Evolutionary conservation across 2,113 vertebrate genomes (phyloP).

Genomic region (Anarrhichthys ocellatus): DNA sequence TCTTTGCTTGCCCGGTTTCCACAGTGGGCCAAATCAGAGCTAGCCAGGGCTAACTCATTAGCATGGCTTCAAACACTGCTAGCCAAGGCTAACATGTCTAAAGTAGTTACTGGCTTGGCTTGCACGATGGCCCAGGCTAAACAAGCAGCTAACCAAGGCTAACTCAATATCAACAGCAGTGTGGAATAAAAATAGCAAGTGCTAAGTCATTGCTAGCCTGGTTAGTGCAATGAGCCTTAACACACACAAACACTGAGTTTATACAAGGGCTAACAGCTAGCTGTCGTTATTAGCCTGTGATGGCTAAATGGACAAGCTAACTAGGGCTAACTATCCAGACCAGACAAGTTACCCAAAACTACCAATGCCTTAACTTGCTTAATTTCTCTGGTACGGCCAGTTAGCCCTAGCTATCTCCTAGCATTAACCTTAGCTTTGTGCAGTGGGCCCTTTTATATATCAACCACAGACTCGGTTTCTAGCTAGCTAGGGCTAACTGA

Average conservation of each 20-base stretch:
- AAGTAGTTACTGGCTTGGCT: neutral
- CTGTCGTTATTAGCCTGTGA: neutral
- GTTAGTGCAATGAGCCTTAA: neutral
- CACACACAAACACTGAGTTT: neutral
- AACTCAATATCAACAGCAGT: neutral
- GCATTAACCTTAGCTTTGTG: neutral
- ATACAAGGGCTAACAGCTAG: slow-evolving; percentile 14
- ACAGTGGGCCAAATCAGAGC: slow-evolving; percentile 35
- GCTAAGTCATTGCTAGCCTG: slow-evolving; percentile 3
- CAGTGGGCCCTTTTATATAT: no score
- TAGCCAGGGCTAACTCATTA: slow-evolving; percentile 23
- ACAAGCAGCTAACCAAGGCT: slow-evolving; percentile 13
- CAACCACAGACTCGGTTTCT: neutral
- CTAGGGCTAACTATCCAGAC: neutral
- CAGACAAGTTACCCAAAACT: neutral
- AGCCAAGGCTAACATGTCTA: neutral
- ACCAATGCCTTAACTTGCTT: neutral
- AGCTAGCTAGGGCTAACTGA: neutral
- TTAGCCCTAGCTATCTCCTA: neutral
- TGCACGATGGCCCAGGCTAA: neutral
- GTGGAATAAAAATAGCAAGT: neutral
- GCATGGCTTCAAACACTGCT: slow-evolving; percentile 8
- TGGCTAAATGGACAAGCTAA: neutral
- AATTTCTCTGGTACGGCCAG: neutral
- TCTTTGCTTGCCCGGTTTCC: slow-evolving; percentile 29